A percentile compares a stretch with the other conserved stretches of the same genome.
Evolutionary conservation across 2,888 invertebrate species (phyloP).

Genomic region (Galeruca laticollis): DNA sequence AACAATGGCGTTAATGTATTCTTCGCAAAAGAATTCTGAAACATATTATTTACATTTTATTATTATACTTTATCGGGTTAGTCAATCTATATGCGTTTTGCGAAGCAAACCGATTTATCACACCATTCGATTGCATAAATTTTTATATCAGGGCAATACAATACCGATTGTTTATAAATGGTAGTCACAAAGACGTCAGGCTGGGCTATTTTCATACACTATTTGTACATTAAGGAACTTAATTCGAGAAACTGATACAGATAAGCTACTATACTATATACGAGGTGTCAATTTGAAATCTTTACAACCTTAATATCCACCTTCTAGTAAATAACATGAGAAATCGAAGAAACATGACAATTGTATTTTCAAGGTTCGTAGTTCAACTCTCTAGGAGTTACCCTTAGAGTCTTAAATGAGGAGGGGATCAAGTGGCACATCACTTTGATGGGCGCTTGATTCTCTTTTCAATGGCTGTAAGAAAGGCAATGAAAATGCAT

Average conservation of each 20-base stretch:
- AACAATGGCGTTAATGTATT: no score
- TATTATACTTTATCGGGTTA: not conserved
- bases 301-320: no score
- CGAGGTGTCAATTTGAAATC: not conserved
- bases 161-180: conserved; percentile 24
- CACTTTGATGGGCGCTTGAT: no score
- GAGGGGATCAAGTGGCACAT: no score
- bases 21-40: no score
- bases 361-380: no score
- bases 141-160: conserved; percentile 25
- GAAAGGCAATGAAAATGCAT: no score
- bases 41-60: not conserved
- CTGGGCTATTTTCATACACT: conserved; percentile 9
- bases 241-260: conserved; percentile 9
- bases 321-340: no score
- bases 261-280: conserved; percentile 12
- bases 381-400: no score
- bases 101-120: conserved; percentile 12
- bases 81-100: not conserved
- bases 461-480: no score
- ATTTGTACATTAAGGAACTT: not conserved
- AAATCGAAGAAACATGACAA: no score
- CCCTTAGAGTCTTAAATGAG: no score
- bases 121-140: conserved; percentile 25
- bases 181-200: conserved; percentile 21